A percentile compares a stretch with the other conserved stretches of the same genome.
phyloP scores from a whole-genome alignment of 2,113 vertebrate genomes.

The Ptilorrhoa leucosticta region DNA sequence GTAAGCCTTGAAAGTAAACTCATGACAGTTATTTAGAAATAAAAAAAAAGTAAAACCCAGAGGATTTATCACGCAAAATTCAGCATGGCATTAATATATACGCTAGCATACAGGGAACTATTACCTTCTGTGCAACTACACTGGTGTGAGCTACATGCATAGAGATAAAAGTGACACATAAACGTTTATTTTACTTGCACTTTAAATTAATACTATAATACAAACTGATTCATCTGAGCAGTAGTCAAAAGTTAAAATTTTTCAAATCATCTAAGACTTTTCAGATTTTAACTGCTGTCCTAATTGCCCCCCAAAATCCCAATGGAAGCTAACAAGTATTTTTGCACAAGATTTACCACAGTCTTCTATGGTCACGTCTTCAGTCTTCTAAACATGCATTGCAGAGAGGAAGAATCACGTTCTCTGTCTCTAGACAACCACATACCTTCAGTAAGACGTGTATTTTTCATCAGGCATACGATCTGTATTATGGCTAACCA shows the following conservation, averaged over 20 bases:
- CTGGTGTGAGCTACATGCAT: not conserved
- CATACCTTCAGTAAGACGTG: not conserved
- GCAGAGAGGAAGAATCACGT: not conserved
- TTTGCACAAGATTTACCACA: not conserved
- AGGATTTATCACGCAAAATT: not conserved
- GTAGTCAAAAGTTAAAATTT: not conserved
- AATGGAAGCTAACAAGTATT: not conserved
- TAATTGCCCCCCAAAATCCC: not conserved
- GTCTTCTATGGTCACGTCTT: not conserved
- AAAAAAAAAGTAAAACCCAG: not conserved
- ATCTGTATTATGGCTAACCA: not conserved
- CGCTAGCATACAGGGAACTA: not conserved
- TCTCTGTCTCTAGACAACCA: not conserved
- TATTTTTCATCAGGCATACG: not conserved
- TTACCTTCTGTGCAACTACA: not conserved
- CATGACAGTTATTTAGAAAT: not conserved
- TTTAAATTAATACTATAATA: not conserved
- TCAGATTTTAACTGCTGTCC: not conserved
- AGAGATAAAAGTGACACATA: not conserved
- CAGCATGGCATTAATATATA: not conserved
- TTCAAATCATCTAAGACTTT: not conserved
- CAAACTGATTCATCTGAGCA: not conserved
- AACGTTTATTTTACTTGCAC: not conserved
- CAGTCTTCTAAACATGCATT: not conserved
- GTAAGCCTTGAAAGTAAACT: not conserved